phyloP scores from a whole-genome alignment of 2,797 vertebrate species.

The Aphelocoma californica region DNA sequence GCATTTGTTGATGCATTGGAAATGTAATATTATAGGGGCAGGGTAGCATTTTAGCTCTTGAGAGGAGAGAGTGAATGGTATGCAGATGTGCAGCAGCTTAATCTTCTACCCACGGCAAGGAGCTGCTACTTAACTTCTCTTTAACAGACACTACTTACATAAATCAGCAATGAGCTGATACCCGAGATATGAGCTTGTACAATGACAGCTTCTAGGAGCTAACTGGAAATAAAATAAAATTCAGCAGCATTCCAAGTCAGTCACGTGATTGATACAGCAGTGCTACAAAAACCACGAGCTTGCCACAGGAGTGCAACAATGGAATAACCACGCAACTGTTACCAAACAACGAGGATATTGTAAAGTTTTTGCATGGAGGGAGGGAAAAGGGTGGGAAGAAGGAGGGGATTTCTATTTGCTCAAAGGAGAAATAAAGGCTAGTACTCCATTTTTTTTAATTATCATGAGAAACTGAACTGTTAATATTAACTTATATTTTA shows the following conservation, averaged over 20 bases:
- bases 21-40: background rate
- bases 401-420: background rate
- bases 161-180: background rate
- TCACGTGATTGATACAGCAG: background rate
- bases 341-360: slow-evolving; percentile 18
- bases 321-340: slow-evolving; percentile 36
- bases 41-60: background rate
- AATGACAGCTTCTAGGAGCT: background rate
- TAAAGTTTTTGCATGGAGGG: background rate
- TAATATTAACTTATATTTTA: background rate
- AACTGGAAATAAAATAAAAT: background rate
- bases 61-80: background rate
- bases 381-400: background rate
- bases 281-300: background rate
- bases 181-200: accelerated
- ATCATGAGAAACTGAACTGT: background rate
- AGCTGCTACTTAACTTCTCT: background rate
- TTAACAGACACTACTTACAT: background rate
- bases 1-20: background rate
- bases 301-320: slow-evolving; percentile 8
- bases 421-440: background rate
- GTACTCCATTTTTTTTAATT: background rate
- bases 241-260: background rate
- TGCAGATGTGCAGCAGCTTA: background rate
- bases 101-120: background rate